Base-by-base conservation (phyloP, 2,888 invertebrate species). In the Argyresthia goedartella region DNA sequence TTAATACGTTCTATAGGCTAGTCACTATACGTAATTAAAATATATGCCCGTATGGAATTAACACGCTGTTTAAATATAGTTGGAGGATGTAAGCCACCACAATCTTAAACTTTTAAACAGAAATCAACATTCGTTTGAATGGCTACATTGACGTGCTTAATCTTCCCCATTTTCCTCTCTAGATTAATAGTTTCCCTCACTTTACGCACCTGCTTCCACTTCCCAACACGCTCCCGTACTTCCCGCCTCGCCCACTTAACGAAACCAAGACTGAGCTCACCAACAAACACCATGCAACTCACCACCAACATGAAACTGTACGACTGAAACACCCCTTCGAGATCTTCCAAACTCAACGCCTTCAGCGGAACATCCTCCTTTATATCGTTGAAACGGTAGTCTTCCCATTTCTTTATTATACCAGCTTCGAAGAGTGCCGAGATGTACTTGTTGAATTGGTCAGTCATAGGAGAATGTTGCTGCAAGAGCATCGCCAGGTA, bases 321-420 rank as follows among this genome's bases (percentile, higher is more conserved):
- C n/a, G 66, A 55, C 59, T 76, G 61, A 49, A 81, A 81, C 55
- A 85, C 67, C 33, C 74, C 76, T 41, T 62, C 62, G 7, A 82
- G 62, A 51, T 81, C 78, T 1, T 67, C 59, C 61, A 82, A 66
- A 4, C 63, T 61, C 10, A 86, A 54, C 0, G 80, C 60, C 57
- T 76, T 80, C 4, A 73, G 56, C 0, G 66, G 65, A 1, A 68
- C 66, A 42, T 82, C 85, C 42, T 74, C 73, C 59, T 77, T 84
- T 42, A 81, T 72, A 42, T 73, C 70, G 9, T 66, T 67, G 54
- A 64, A 81, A 52, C 72, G 71, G 51, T 77, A 81, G 49, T 79
- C 68, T 57, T 84, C 81, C 87, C 87, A 87, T 67, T 86, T 81
- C 13, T 59, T 69, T 45, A 87, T 62, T 9, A 87, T 61, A 0